Percentiles rank a stretch among this genome's conserved stretches.
phyloP scores from a whole-genome alignment of 2,888 invertebrate species.

The Pheosia gnoma region DNA sequence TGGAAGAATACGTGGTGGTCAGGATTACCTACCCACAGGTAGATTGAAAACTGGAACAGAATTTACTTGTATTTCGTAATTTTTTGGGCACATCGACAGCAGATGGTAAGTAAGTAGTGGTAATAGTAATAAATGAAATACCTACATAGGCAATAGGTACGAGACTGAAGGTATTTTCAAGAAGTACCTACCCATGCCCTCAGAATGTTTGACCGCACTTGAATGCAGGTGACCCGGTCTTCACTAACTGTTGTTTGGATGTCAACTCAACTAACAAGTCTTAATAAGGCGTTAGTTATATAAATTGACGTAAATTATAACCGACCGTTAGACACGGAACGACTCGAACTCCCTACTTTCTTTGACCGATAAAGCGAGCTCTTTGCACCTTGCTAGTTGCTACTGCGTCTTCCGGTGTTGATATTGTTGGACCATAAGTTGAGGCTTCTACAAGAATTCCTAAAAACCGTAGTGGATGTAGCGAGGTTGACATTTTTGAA shows the following conservation, averaged over 20 bases:
- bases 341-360: slow-evolving; percentile 68
- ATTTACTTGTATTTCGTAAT: no score
- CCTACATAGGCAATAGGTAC: no score
- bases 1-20: no score
- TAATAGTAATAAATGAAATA: no score
- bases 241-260: slow-evolving; percentile 74
- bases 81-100: no score
- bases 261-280: slow-evolving; percentile 60
- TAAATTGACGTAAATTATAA: slow-evolving; percentile 72
- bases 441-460: not conserved
- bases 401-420: slow-evolving; percentile 40
- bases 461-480: no score
- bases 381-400: slow-evolving; percentile 44
- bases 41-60: no score
- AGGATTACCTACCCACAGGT: no score
- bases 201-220: slow-evolving; percentile 50
- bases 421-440: slow-evolving; percentile 7
- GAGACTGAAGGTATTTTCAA: slow-evolving; percentile 8
- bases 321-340: slow-evolving; percentile 52
- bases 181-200: slow-evolving; percentile 40
- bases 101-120: no score
- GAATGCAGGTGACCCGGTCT: slow-evolving; percentile 78
- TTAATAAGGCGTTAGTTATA: slow-evolving; percentile 73
- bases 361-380: slow-evolving; percentile 57
- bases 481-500: no score